Percentiles rank a stretch among this genome's conserved stretches.
Evolutionary conservation across 1,140 invertebrate genomes (phyloP).

Genomic region (Tetragonula clypearis): DNA sequence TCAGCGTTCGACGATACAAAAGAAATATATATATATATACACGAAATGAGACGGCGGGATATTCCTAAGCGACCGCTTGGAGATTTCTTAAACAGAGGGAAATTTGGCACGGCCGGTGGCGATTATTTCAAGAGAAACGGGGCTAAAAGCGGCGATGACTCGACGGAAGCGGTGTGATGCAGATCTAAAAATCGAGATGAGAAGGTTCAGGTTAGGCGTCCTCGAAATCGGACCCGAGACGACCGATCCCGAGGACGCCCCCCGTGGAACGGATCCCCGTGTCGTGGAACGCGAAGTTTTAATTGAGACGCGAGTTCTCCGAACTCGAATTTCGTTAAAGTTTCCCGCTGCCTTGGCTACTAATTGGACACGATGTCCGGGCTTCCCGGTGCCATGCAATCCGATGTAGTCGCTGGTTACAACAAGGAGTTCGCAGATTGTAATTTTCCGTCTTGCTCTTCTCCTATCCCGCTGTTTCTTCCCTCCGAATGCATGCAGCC

Average conservation of each 20-base stretch:
- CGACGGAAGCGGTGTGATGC: background rate
- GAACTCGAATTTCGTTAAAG: slow-evolving; percentile 64
- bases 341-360: slow-evolving; percentile 60
- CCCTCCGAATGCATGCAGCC: background rate
- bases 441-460: slow-evolving; percentile 56
- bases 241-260: background rate
- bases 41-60: background rate
- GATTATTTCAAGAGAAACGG: slow-evolving; percentile 38
- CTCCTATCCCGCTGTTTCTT: background rate
- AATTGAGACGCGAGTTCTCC: slow-evolving; percentile 57
- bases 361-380: slow-evolving; percentile 66
- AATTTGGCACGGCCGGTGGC: background rate
- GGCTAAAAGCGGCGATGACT: slow-evolving; percentile 40
- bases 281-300: slow-evolving; percentile 48
- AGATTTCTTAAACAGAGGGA: slow-evolving; percentile 11
- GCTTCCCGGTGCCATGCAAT: slow-evolving; percentile 50
- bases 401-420: slow-evolving; percentile 59
- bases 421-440: slow-evolving; percentile 63
- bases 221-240: background rate
- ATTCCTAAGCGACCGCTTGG: no score
- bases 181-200: slow-evolving; percentile 29
- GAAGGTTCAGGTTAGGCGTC: background rate
- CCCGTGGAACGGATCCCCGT: background rate
- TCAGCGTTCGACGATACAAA: background rate
- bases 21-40: no score